Percentiles rank a stretch among this genome's conserved stretches.
These are phyloP conservation scores for Geococcyx californianus DNA, from an alignment of 2,113 vertebrate genomes.

Conservation along the genomic window DNA sequence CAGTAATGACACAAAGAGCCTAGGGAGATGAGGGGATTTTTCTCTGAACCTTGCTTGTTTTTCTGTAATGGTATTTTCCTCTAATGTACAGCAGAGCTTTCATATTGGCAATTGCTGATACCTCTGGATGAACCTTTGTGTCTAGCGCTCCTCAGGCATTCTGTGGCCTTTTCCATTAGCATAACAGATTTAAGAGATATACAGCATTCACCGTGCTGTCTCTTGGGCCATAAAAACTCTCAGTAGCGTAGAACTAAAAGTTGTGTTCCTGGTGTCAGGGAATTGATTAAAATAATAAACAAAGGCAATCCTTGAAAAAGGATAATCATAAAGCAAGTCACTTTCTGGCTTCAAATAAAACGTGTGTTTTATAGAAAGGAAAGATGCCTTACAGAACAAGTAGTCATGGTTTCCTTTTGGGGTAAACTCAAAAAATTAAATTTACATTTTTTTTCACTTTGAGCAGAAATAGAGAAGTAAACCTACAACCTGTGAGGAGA, in stretches of 20 bases:
- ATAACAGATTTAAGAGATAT: neutral
- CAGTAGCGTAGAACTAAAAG: neutral
- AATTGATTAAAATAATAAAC: neutral
- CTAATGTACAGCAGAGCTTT: neutral
- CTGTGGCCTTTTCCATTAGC: neutral
- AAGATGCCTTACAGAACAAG: neutral
- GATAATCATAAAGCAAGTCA: neutral
- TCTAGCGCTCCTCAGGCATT: neutral
- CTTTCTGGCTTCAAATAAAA: neutral
- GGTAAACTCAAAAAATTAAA: neutral
- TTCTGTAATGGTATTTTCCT: conserved; percentile 25
- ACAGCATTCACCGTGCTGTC: neutral
- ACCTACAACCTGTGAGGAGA: neutral
- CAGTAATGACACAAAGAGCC: neutral
- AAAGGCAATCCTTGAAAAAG: neutral
- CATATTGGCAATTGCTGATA: neutral
- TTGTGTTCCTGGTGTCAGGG: neutral
- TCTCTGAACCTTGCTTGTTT: neutral
- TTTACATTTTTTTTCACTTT: neutral
- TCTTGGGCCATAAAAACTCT: neutral
- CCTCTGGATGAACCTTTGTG: neutral
- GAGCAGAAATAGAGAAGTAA: neutral
- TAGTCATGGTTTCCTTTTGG: neutral
- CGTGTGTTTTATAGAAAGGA: neutral
- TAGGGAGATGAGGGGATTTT: neutral